Base-by-base conservation (phyloP, 2,113 vertebrate genomes). In the Chascanopsetta lugubris region DNA sequence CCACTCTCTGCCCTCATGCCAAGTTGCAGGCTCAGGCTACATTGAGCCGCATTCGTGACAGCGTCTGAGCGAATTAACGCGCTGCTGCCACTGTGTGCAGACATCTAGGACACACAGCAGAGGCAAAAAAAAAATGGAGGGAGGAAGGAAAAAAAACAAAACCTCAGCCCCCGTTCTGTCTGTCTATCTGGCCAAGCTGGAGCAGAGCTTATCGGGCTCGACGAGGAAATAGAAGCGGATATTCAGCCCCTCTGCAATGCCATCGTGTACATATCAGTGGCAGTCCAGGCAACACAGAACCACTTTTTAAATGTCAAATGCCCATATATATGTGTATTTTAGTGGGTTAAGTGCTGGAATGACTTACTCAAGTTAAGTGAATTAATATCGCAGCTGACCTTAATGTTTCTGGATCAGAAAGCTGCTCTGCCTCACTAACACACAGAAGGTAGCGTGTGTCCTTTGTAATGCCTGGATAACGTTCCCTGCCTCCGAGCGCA, bases 51-150 rank as follows among this genome's bases (percentile, higher is more conserved):
- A 53, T 86, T 89, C 51, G 83, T 86, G 86, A 87, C 84, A 32
- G 65, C 36, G 58, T 88, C 86, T 78, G 80, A 88, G 75, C 47
- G 77, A 85, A 89, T 89, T 80, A 84, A 72, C 55, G 72, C 77
- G 62, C 42, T 25, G 48, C 72, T 60, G 73, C 75, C 58, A 55
- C 80, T 82, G 71, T 73, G 76, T 53, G 69, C 73, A 83, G 85
- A 88, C 81, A 84, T 87, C 79, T 85, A 87, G 84, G 83, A 82
- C 83, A 80, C 63, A 55, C 64, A 85, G 67, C 65, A 69, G 62
- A 75, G 53, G 15, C 13, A 29, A 24, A 47, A 43, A 27, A 54
- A 29, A 27, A 27, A 56, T 10, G 3, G n/a, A n/a, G 8, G 17
- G 7, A 45, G n/a, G n/a, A n/a, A n/a, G n/a, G n/a, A 8, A 32